Conservation (phyloP, 1,140 invertebrate genomes). For the Mactra quadrangularis region DNA sequence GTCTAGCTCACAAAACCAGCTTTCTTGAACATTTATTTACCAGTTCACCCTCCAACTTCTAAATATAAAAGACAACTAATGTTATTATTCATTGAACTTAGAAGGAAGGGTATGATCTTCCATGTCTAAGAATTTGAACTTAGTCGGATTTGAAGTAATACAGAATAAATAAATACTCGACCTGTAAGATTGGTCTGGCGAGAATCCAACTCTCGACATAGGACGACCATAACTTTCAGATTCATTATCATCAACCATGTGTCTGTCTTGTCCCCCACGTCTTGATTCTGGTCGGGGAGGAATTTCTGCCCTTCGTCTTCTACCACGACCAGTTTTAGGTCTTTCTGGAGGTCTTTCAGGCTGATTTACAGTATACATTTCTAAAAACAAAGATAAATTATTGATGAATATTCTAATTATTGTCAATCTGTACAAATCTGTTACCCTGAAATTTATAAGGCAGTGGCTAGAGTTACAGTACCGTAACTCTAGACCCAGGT, state of each 20-base stretch:
- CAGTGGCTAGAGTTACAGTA: too few relatives aligned
- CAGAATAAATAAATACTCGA: background rate
- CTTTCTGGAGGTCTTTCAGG: conserved; percentile 47
- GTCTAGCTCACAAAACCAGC: too few relatives aligned
- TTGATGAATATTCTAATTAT: too few relatives aligned
- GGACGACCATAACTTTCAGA: conserved; percentile 54
- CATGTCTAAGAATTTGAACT: too few relatives aligned
- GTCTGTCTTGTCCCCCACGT: conserved; percentile 10
- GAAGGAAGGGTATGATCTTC: too few relatives aligned
- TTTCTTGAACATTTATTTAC: too few relatives aligned
- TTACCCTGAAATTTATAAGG: background rate
- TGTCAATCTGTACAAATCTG: background rate
- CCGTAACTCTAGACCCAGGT: too few relatives aligned
- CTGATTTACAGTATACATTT: conserved; percentile 58
- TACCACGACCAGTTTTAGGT: conserved; percentile 61
- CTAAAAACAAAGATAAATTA: conserved; percentile 1
- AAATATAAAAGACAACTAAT: too few relatives aligned
- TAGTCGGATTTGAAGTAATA: too few relatives aligned
- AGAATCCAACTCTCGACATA: conserved; percentile 62
- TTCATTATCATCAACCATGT: conserved; percentile 24
- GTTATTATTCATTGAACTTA: too few relatives aligned
- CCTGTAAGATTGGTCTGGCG: conserved; percentile 66
- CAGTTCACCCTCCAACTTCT: too few relatives aligned
- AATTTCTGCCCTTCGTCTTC: conserved; percentile 14
- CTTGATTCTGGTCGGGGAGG: conserved; percentile 54